phyloP scores from a whole-genome alignment of 2,797 vertebrate species.

The Peromyscus melanophrys region DNA sequence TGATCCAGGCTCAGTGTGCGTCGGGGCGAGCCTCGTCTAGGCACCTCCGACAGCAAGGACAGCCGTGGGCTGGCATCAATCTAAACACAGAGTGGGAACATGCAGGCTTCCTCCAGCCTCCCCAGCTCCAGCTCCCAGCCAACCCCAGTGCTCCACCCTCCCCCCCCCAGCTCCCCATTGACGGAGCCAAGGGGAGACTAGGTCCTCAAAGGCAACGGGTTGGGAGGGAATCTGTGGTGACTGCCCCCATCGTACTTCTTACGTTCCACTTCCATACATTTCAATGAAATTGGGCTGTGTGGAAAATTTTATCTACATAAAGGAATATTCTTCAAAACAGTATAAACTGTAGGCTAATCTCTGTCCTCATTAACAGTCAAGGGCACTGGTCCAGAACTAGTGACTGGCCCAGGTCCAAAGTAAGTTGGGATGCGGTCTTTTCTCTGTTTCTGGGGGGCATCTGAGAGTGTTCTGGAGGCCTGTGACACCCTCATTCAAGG shows the following conservation, averaged over 20 bases:
- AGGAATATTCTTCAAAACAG: background rate
- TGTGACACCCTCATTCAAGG: background rate
- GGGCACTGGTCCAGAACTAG: background rate
- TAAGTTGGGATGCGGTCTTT: background rate
- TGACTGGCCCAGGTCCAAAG: background rate
- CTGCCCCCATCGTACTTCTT: background rate
- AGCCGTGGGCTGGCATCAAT: background rate
- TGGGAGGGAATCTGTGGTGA: too few species aligned
- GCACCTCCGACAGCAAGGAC: background rate
- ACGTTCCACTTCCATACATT: background rate
- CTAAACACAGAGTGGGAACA: background rate
- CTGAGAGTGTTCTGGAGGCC: background rate
- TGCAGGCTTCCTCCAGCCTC: background rate
- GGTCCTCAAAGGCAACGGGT: background rate
- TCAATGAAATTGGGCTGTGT: background rate
- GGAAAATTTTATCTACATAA: conserved; percentile 19
- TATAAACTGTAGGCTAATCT: background rate
- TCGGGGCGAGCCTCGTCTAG: background rate
- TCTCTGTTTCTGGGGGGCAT: background rate
- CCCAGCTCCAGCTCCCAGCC: background rate
- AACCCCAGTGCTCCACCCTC: background rate
- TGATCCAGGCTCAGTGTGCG: background rate
- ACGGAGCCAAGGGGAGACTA: background rate
- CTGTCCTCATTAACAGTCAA: background rate
- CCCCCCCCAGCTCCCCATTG: background rate